Percentiles rank a stretch among this genome's conserved stretches.
phyloP scores from a whole-genome alignment of 2,888 invertebrate genomes.

The Amphipyra berbera region DNA sequence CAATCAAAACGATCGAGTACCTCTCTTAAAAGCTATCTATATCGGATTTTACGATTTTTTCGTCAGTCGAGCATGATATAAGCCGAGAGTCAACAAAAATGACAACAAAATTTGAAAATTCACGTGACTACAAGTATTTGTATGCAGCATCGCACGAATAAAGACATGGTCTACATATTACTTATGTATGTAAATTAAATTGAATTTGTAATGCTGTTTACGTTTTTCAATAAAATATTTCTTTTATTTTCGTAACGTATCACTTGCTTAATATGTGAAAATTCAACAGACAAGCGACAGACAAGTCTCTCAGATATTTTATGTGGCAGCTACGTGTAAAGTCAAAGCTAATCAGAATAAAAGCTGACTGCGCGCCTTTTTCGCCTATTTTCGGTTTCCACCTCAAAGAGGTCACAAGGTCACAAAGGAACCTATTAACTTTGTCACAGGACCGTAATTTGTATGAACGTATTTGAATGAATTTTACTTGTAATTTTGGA shows the following conservation, averaged over 20 bases:
- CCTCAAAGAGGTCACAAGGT: conserved; percentile 35
- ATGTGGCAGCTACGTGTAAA: conserved; percentile 10
- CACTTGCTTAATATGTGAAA: background rate
- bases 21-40: background rate
- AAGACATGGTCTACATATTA: conserved; percentile 27
- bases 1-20: background rate
- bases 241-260: conserved; percentile 14
- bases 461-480: conserved; percentile 40
- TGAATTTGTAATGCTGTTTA: conserved; percentile 29
- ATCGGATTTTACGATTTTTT: conserved; percentile 2
- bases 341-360: conserved; percentile 39
- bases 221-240: conserved; percentile 33
- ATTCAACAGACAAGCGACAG: too few relatives aligned
- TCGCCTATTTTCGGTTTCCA: conserved; percentile 22
- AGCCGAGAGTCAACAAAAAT: background rate
- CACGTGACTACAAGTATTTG: conserved; percentile 32
- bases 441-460: conserved; percentile 41
- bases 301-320: too few relatives aligned
- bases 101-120: conserved; percentile 7
- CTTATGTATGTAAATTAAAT: conserved; percentile 43
- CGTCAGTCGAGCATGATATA: background rate
- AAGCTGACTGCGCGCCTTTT: conserved; percentile 26
- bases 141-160: conserved; percentile 26
- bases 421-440: conserved; percentile 35
- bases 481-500: conserved; percentile 15